These are phyloP conservation scores for Nothobranchius kuhntae DNA, from an alignment of 2,113 vertebrate species.

Conservation along the genomic window DNA sequence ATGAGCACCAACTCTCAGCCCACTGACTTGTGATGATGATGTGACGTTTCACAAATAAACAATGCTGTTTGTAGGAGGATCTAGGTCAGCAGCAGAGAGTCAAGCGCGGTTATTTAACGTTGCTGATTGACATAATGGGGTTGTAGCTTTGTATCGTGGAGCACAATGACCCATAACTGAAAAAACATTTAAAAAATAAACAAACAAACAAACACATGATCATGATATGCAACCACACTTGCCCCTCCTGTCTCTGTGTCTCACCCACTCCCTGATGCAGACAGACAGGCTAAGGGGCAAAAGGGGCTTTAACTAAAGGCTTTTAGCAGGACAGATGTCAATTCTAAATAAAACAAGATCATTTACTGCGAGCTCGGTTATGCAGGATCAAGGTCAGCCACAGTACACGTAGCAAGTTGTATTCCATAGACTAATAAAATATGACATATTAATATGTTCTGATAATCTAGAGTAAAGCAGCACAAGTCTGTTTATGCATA, in stretches of 20 bases:
- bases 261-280: slow-evolving; percentile 20
- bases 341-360: slow-evolving; percentile 34
- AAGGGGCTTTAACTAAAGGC: slow-evolving; percentile 44
- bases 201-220: slow-evolving; percentile 1
- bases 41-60: slow-evolving; percentile 44
- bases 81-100: slow-evolving; percentile 28
- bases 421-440: not conserved
- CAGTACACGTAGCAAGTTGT: slow-evolving; percentile 18
- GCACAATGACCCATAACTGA: slow-evolving; percentile 44
- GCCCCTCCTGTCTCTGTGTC: slow-evolving; percentile 21
- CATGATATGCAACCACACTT: slow-evolving; percentile 43
- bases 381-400: slow-evolving; percentile 47
- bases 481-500: too few species aligned
- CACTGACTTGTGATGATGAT: slow-evolving; percentile 5
- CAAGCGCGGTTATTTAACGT: slow-evolving; percentile 20
- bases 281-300: slow-evolving; percentile 52
- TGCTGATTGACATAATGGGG: slow-evolving; percentile 46
- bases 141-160: slow-evolving; percentile 34
- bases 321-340: slow-evolving; percentile 40
- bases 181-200: not conserved
- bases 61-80: slow-evolving; percentile 23
- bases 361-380: slow-evolving; percentile 10
- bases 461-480: too few species aligned
- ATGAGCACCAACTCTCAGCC: slow-evolving; percentile 27
- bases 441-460: too few species aligned